phyloP scores from a whole-genome alignment of 2,113 vertebrate species.

The Zosterops lateralis region DNA sequence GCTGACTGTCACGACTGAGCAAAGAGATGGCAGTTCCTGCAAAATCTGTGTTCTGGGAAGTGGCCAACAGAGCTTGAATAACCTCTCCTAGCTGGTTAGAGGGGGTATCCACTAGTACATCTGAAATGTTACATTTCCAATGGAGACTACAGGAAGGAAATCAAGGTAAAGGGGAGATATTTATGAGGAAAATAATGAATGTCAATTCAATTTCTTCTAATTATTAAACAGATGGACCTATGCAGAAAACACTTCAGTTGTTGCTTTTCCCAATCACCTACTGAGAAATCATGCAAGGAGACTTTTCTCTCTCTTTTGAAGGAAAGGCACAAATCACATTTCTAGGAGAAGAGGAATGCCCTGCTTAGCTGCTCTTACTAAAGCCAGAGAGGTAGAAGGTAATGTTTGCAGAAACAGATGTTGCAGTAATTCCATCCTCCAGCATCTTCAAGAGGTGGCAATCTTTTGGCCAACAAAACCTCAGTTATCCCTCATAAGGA shows the following conservation, averaged over 20 bases:
- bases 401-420: not conserved
- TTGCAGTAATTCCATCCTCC: not conserved
- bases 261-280: not conserved
- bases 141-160: not conserved
- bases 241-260: not conserved
- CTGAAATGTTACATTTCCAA: not conserved
- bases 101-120: not conserved
- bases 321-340: not conserved
- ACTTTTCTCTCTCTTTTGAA: not conserved
- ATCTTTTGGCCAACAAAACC: not conserved
- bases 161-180: not conserved
- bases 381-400: not conserved
- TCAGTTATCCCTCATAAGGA: not conserved
- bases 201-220: not conserved
- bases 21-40: not conserved
- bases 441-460: not conserved
- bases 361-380: not conserved
- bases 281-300: not conserved
- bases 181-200: not conserved
- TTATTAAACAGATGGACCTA: not conserved
- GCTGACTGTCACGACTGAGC: not conserved
- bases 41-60: not conserved
- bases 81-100: not conserved
- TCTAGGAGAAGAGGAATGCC: not conserved
- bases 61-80: not conserved